Evolutionary conservation across 2,113 vertebrate genomes (phyloP).

Genomic region (Panthera uncia): DNA sequence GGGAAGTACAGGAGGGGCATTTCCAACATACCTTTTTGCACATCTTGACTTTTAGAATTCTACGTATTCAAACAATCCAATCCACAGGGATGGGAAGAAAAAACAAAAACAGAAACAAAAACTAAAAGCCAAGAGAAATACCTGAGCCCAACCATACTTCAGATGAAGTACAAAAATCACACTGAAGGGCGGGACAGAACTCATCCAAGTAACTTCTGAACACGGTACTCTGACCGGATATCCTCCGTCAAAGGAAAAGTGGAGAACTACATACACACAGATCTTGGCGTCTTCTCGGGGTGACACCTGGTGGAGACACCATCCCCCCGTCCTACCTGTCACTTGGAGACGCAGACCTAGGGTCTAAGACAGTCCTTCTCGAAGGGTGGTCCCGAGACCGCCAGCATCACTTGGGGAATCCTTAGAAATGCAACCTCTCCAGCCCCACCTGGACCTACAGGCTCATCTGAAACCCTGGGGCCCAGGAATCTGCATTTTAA

Average conservation of each 20-base stretch:
- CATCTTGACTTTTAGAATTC: neutral
- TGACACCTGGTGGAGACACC: neutral
- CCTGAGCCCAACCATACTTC: neutral
- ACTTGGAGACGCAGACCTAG: neutral
- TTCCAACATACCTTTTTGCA: neutral
- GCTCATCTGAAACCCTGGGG: neutral
- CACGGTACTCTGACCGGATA: neutral
- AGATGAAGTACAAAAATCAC: neutral
- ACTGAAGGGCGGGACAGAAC: neutral
- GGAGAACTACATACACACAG: neutral
- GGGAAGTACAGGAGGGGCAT: neutral
- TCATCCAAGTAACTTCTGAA: neutral
- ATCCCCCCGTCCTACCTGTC: neutral
- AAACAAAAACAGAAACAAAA: neutral
- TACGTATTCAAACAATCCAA: neutral
- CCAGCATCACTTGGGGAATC: neutral
- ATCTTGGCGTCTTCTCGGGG: neutral
- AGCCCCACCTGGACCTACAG: neutral
- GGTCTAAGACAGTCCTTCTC: neutral
- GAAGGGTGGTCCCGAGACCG: neutral
- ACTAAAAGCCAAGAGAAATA: neutral
- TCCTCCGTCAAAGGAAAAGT: neutral
- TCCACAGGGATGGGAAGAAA: neutral
- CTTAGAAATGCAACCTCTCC: neutral
- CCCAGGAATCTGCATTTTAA: neutral